phyloP scores from a whole-genome alignment of 2,888 invertebrate genomes.

The Cantharis rufa region DNA sequence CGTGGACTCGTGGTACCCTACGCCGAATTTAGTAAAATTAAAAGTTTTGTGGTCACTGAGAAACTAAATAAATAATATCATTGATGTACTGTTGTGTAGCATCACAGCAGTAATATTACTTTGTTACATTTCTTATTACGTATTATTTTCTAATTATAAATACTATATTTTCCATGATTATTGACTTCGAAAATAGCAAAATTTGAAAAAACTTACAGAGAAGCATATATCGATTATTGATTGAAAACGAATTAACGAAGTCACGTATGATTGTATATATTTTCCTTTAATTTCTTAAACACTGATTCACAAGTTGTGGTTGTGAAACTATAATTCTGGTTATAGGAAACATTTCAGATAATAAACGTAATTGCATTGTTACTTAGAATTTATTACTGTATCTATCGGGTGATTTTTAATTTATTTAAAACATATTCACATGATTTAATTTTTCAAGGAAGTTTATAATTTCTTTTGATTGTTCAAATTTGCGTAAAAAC shows the following conservation, averaged over 20 bases:
- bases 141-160: too few relatives aligned
- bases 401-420: background rate
- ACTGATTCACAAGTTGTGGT: background rate
- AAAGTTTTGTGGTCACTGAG: too few relatives aligned
- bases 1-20: too few relatives aligned
- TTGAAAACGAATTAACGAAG: background rate
- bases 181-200: background rate
- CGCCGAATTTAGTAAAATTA: too few relatives aligned
- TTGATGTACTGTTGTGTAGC: too few relatives aligned
- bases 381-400: background rate
- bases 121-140: too few relatives aligned
- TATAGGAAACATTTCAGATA: background rate
- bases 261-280: too few relatives aligned
- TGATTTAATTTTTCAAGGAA: background rate
- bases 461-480: background rate
- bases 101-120: too few relatives aligned
- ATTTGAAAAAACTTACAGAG: background rate
- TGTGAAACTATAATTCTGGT: background rate
- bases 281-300: background rate
- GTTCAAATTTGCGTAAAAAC: too few relatives aligned
- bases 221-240: background rate
- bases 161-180: too few relatives aligned
- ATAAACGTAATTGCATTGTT: background rate
- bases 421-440: background rate
- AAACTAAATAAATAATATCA: too few relatives aligned